Evolutionary conservation across 1,140 invertebrate species (phyloP), one percentile per base, ranked within the genome.

Genomic region (Wasmannia auropunctata): DNA sequence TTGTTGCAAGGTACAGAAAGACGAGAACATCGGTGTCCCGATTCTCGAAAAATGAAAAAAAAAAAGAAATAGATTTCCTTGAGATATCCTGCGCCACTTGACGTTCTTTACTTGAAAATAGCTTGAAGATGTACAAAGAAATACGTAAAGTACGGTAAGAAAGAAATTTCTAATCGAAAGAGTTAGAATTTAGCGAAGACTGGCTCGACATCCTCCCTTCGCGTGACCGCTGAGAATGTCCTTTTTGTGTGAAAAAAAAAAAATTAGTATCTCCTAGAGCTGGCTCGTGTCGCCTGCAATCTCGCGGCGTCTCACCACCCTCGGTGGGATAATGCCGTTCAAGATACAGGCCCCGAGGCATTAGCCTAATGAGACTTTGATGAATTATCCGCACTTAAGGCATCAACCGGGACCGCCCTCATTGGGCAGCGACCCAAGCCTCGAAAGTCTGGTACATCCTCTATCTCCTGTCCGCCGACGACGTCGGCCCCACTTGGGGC

Each of bases 401-500:
- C 51, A 65, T 76, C 46, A 56, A n/a, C 49, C 28, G 7, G 46
- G 14, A 43, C 28, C 65, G 87, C 31, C 89, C 92, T 91, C 86
- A 91, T 92, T 92, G 88, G 87, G 63, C 89, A 93, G 86, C 91
- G 92, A 92, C 85, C 92, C 88, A 92, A 87, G 70, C 62, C 54
- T 76, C 63, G 62, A 67, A 77, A 54, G 60, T 75, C 70, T 88
- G 74, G 70, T 40, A 65, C 28, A 11, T 19, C 46, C 40, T 37
- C 31, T 54, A 56, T 76, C 11, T 37, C 34, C 22, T 31, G 19
- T 76, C 62, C 19, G n/a, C 49, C 62, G 28, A 54, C 43, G 70
- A 69, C 72, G 80, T 65, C 28, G 22, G 10, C 25, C 40, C n/a
- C 54, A 3, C 25, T 43, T 60, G 16, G 34, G n/a, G 19, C 60